A percentile compares a stretch with the other conserved stretches of the same genome.
Conservation (phyloP, 2,888 invertebrate genomes). For the Rhodophaea formosa region DNA sequence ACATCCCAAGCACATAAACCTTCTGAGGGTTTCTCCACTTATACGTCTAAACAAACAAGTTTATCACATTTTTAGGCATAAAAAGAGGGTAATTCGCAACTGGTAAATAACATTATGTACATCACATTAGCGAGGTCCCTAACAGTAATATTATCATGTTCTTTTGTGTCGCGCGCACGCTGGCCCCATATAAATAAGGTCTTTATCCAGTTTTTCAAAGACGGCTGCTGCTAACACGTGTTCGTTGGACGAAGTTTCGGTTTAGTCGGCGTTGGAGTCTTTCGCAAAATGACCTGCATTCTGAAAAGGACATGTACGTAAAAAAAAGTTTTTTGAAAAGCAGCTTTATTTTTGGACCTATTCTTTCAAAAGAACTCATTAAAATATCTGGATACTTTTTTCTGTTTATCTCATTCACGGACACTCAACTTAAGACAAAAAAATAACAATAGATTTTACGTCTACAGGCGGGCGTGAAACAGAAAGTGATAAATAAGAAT, state of each 20-base stretch:
- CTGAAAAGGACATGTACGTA: background rate
- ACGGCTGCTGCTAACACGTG: constrained; percentile 75
- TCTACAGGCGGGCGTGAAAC: no score
- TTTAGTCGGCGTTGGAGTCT: constrained; percentile 25
- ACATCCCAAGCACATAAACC: background rate
- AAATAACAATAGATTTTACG: no score
- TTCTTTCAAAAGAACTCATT: no score
- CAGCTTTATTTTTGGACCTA: no score
- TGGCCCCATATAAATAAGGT: constrained; percentile 78
- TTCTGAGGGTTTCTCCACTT: background rate
- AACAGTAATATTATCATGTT: constrained; percentile 74
- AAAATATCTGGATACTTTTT: no score
- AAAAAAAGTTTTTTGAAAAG: no score
- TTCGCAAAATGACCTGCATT: background rate
- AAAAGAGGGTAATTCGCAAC: constrained; percentile 53
- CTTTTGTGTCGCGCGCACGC: constrained; percentile 73
- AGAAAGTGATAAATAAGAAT: no score
- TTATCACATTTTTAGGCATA: constrained; percentile 30
- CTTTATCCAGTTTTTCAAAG: constrained; percentile 77
- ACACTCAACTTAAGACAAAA: no score
- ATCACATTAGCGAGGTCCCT: constrained; percentile 64
- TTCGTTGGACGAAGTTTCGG: constrained; percentile 61
- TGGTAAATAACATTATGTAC: constrained; percentile 71
- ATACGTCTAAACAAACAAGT: constrained; percentile 9
- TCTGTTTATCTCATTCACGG: no score